Evolutionary conservation across 2,888 invertebrate genomes (phyloP).

Genomic region (Choreutis nemorana): DNA sequence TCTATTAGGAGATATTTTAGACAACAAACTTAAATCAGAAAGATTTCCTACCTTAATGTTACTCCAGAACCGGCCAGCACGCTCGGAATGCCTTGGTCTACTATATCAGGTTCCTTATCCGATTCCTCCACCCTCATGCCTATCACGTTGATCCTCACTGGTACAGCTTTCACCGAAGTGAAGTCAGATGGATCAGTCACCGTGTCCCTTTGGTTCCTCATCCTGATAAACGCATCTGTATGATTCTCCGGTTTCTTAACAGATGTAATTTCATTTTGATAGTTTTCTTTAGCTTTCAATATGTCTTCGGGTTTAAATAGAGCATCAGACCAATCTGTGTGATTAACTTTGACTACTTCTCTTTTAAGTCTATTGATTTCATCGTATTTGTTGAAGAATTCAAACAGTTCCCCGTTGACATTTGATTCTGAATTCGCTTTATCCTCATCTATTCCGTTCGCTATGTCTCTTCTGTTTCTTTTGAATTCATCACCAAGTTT

Average conservation of each 20-base stretch:
- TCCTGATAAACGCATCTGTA: conserved; percentile 10
- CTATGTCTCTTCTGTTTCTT: too few relatives aligned
- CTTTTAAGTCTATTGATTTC: conserved; percentile 10
- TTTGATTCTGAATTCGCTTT: too few relatives aligned
- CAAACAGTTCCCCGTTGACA: too few relatives aligned
- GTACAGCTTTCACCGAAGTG: conserved; percentile 17
- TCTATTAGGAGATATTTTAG: too few relatives aligned
- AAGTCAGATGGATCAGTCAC: conserved; percentile 14
- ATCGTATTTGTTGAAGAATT: not conserved
- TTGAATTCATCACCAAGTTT: too few relatives aligned
- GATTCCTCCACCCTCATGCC: conserved; percentile 68
- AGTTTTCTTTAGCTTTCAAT: conserved; percentile 6
- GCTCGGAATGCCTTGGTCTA: conserved; percentile 70
- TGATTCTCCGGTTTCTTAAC: conserved; percentile 5
- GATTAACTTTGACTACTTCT: conserved; percentile 12
- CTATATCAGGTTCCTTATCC: conserved; percentile 61
- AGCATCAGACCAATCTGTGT: conserved; percentile 5
- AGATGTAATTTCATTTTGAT: conserved; percentile 4
- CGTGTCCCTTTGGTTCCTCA: conserved; percentile 1
- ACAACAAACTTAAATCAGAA: conserved; percentile 1
- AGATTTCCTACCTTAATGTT: conserved; percentile 46
- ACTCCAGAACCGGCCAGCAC: conserved; percentile 69
- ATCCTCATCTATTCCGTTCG: too few relatives aligned
- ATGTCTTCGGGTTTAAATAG: conserved; percentile 4
- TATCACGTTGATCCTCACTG: conserved; percentile 41